phyloP scores from a whole-genome alignment of 2,113 vertebrate species.

The Indri indri region DNA sequence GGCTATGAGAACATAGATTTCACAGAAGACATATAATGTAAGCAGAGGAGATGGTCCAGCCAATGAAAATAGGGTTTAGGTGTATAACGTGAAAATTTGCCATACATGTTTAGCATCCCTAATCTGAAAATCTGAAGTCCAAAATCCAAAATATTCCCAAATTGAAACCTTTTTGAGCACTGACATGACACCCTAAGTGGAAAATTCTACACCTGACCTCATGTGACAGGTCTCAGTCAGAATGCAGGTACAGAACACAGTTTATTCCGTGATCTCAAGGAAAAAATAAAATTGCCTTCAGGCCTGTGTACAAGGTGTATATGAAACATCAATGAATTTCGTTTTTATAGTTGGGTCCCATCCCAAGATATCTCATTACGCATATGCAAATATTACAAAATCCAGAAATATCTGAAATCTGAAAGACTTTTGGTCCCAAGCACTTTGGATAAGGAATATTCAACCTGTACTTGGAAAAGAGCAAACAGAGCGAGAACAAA shows the following conservation, averaged over 20 bases:
- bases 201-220: background rate
- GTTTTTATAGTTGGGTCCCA: background rate
- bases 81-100: background rate
- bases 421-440: background rate
- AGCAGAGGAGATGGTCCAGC: background rate
- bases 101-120: background rate
- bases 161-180: background rate
- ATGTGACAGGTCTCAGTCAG: background rate
- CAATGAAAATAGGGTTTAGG: background rate
- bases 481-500: constrained; percentile 19
- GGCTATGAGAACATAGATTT: background rate
- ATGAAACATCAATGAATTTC: background rate
- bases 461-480: background rate
- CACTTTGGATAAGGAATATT: background rate
- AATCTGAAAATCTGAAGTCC: background rate
- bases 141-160: background rate
- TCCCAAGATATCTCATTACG: background rate
- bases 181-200: background rate
- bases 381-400: background rate
- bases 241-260: background rate
- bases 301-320: background rate
- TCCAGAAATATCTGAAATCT: background rate
- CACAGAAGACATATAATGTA: background rate
- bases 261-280: background rate
- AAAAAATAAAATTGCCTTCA: background rate